Percentiles rank a stretch among this genome's conserved stretches.
Conservation (phyloP, 35 echinoderm and acorn worm species). For the Ophiothrix spiculata region DNA sequence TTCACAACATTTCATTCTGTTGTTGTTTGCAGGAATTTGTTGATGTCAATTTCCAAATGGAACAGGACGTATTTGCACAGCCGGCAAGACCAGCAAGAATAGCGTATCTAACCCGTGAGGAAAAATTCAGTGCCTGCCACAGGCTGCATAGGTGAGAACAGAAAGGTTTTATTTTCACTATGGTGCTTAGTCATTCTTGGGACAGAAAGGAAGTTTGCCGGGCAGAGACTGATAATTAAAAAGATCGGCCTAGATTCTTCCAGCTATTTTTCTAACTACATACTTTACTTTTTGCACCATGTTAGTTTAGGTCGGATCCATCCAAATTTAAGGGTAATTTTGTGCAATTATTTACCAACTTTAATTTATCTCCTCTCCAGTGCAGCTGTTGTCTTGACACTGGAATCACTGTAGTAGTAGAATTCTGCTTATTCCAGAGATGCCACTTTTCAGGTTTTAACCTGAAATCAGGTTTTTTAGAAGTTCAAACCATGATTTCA, state of each 20-base stretch:
- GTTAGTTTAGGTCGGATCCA: background rate
- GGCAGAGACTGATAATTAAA: background rate
- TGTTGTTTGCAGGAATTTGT: too few species aligned
- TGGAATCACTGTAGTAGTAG: too few species aligned
- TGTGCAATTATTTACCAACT: background rate
- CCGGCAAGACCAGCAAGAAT: background rate
- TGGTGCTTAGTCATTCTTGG: background rate
- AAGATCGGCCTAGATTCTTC: background rate
- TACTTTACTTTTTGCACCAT: background rate
- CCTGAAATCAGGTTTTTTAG: too few species aligned
- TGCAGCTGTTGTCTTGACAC: too few species aligned
- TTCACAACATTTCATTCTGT: too few species aligned
- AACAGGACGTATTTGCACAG: too few species aligned
- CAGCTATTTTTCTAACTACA: too few species aligned
- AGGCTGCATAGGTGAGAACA: slow-evolving; percentile 16
- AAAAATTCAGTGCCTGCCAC: slow-evolving; percentile 24
- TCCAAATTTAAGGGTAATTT: background rate
- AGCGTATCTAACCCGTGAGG: slow-evolving; percentile 7
- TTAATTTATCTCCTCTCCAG: too few species aligned
- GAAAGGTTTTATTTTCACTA: background rate
- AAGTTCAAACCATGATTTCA: too few species aligned
- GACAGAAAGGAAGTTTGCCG: background rate
- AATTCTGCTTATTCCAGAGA: too few species aligned
- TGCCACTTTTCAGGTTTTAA: too few species aligned
- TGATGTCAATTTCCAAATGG: too few species aligned